Evolutionary conservation across 2,797 vertebrate species (phyloP), one percentile per base, ranked within the genome.

Genomic region (Ctenosaura bakeri): DNA sequence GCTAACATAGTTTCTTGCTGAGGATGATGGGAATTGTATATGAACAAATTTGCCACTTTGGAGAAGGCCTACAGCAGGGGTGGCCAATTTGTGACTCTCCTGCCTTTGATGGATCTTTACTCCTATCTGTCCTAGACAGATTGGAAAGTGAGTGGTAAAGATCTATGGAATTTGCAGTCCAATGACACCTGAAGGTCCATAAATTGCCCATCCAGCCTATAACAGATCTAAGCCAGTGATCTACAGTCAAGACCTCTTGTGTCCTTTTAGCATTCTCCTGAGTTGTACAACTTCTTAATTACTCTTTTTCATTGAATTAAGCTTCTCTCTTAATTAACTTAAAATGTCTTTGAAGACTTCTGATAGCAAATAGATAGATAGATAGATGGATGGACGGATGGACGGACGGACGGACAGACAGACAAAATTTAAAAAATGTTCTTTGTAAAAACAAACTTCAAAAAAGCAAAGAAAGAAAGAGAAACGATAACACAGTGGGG

Each of bases 321-420:
- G 38, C 88, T 83, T 74, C 38, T 46, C 46, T 91, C 59, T 54
- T 86, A 12, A 13, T 0, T 76, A 42, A 89, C 86, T 76, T 86
- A 42, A 77, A 93, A 62, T 77, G 90, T 89, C 74, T 78, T 38
- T 52, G 85, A 78, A 82, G 29, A 74, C n/a, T 89, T 88, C 91
- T 87, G 90, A 77, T 9, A 66, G 52, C 85, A 89, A 90, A 77
- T 46, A 46, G 42, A 46, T 46, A 46, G 42, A 46, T 46, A 46
- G 42, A 46, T 46, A 46, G 42, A 46, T 3, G 42, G 3, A 42
- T 42, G 42, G 42, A 42, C 42, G 3, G 42, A n/a, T n/a, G n/a
- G n/a, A n/a, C n/a, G n/a, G n/a, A n/a, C n/a, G n/a, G n/a, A n/a
- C n/a, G n/a, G n/a, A n/a, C n/a, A n/a, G n/a, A n/a, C n/a, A n/a